Evolutionary conservation across 1,140 invertebrate species (phyloP).

Genomic region (Zeugodacus cucurbitae): DNA sequence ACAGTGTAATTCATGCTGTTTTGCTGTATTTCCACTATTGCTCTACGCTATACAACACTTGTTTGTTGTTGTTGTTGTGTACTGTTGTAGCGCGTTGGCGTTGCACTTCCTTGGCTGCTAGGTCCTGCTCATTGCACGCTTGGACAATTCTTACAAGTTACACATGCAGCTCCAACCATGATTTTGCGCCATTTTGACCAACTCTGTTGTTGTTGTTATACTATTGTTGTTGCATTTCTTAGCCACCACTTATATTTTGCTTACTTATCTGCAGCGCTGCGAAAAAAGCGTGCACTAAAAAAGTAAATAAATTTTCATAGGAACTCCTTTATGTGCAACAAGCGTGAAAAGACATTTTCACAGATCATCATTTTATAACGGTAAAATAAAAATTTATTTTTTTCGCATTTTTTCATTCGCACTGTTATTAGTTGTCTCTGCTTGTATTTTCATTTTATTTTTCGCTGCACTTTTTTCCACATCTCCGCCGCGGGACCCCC

Average conservation of each 20-base stretch:
- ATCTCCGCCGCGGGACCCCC: too few relatives aligned
- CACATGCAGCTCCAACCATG: background rate
- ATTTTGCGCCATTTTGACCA: background rate
- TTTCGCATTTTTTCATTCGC: background rate
- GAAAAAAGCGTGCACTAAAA: too few relatives aligned
- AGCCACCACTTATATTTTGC: background rate
- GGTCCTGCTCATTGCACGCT: background rate
- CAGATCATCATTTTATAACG: slow-evolving; percentile 58
- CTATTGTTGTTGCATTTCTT: background rate
- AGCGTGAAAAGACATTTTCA: slow-evolving; percentile 54
- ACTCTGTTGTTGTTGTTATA: background rate
- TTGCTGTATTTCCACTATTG: background rate
- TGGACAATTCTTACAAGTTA: background rate
- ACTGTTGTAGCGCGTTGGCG: background rate
- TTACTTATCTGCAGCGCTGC: background rate
- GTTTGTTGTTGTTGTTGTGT: background rate
- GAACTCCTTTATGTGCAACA: slow-evolving; percentile 50
- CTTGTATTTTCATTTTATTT: background rate
- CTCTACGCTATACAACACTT: background rate
- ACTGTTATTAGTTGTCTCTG: too few relatives aligned
- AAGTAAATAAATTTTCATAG: slow-evolving; percentile 49
- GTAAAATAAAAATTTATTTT: background rate
- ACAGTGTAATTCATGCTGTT: background rate
- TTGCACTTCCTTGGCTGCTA: background rate
- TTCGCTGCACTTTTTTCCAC: background rate